Conservation (phyloP, 2,797 vertebrate species). For the Tangara arthus region DNA sequence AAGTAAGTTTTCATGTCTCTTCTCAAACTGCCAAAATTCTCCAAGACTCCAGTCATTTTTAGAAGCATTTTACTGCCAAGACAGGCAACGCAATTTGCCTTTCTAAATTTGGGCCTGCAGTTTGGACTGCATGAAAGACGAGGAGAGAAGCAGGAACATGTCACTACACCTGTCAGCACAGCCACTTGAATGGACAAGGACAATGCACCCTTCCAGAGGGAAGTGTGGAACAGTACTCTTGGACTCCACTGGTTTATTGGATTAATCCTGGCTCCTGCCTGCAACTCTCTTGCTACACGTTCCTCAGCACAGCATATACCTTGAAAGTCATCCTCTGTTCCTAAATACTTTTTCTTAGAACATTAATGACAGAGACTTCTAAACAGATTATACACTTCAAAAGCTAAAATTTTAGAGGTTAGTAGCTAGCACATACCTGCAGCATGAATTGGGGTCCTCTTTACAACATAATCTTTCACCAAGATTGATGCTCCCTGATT, state of each 20-base stretch:
- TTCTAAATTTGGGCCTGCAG: not conserved
- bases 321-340: not conserved
- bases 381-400: not conserved
- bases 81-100: not conserved
- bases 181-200: not conserved
- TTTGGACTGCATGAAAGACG: rapidly evolving
- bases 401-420: not conserved
- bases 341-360: not conserved
- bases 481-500: slow-evolving; percentile 97
- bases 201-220: not conserved
- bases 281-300: not conserved
- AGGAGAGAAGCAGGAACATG: not conserved
- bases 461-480: slow-evolving; percentile 93
- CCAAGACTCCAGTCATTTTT: not conserved
- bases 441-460: slow-evolving; percentile 94
- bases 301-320: not conserved
- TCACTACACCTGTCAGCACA: not conserved
- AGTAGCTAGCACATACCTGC: slow-evolving; percentile 80
- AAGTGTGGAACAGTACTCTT: not conserved
- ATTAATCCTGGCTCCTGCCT: not conserved
- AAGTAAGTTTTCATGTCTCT: not conserved
- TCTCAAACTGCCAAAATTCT: slow-evolving; percentile 1
- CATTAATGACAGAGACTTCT: not conserved
- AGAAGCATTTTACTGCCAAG: not conserved
- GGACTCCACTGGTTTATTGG: rapidly evolving